phyloP scores from a whole-genome alignment of 2,113 vertebrate genomes.

The Puffinus mauretanicus region DNA sequence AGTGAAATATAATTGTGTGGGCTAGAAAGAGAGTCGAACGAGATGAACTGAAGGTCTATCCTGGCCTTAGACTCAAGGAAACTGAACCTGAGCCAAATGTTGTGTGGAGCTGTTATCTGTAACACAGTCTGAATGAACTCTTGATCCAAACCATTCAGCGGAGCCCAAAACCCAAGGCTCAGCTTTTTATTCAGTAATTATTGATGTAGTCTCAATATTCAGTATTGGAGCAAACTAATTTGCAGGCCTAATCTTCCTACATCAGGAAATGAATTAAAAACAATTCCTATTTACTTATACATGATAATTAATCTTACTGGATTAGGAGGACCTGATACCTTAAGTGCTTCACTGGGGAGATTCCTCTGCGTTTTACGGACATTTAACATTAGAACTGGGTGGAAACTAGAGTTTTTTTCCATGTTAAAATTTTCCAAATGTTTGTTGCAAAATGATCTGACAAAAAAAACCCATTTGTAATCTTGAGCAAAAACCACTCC shows the following conservation, averaged over 20 bases:
- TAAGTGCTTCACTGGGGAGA: neutral
- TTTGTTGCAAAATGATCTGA: neutral
- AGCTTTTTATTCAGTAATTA: conserved; percentile 39
- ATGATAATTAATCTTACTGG: conserved; percentile 31
- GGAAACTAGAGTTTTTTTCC: neutral
- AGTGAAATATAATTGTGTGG: conserved; percentile 41
- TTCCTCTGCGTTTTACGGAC: neutral
- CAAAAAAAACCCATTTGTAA: neutral
- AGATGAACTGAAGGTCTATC: neutral
- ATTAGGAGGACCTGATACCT: neutral
- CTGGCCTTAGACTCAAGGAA: neutral
- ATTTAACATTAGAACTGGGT: neutral
- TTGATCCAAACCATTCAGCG: neutral
- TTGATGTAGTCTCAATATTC: conserved; percentile 33
- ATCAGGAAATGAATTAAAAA: conserved; percentile 34
- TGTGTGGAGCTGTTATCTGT: neutral
- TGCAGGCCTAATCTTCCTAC: neutral
- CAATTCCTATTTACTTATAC: conserved; percentile 32
- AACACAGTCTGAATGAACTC: conserved; percentile 7
- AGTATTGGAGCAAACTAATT: conserved; percentile 7
- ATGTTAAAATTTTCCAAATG: neutral
- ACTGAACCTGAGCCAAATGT: conserved; percentile 14
- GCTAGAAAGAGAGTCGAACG: neutral
- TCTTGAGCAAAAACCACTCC: neutral
- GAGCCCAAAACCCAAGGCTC: conserved; percentile 2